Conservation (phyloP, 1,140 invertebrate genomes). For the Aricia agestis region DNA sequence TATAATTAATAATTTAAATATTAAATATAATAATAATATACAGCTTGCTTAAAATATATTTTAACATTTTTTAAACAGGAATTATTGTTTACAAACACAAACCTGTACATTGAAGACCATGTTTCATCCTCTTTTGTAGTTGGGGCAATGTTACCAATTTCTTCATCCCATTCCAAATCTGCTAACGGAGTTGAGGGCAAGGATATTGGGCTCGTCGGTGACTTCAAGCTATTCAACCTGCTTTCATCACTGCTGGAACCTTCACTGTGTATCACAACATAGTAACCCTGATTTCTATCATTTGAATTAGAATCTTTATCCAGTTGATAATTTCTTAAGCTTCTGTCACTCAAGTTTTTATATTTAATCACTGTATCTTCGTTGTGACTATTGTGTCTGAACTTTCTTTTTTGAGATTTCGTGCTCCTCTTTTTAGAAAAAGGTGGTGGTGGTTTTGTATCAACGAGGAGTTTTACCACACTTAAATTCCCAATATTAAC, state of each 20-base stretch:
- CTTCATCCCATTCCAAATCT: slow-evolving; percentile 70
- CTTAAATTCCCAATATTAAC: slow-evolving; percentile 49
- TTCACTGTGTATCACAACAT: slow-evolving; percentile 62
- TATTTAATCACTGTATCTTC: slow-evolving; percentile 52
- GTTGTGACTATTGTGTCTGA: slow-evolving; percentile 35
- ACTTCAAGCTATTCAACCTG: slow-evolving; percentile 41
- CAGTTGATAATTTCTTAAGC: slow-evolving; percentile 34
- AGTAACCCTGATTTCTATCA: slow-evolving; percentile 63
- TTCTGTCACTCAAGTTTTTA: slow-evolving; percentile 52
- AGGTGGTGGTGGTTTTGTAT: slow-evolving; percentile 31
- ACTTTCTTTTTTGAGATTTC: slow-evolving; percentile 59
- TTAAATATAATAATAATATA: too few relatives aligned
- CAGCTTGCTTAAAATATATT: too few relatives aligned
- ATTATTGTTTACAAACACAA: slow-evolving; percentile 33
- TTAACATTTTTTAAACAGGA: not conserved
- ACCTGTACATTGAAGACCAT: slow-evolving; percentile 68
- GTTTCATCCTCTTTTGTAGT: slow-evolving; percentile 68
- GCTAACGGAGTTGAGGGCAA: slow-evolving; percentile 48
- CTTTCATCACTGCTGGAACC: slow-evolving; percentile 64
- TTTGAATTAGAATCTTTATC: slow-evolving; percentile 30
- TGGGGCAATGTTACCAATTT: slow-evolving; percentile 58
- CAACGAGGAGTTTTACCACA: slow-evolving; percentile 50
- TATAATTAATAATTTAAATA: too few relatives aligned
- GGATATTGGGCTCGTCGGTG: slow-evolving; percentile 45
- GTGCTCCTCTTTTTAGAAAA: slow-evolving; percentile 39